phyloP scores from a whole-genome alignment of 2,888 invertebrate genomes.

The Dorcus hopei region DNA sequence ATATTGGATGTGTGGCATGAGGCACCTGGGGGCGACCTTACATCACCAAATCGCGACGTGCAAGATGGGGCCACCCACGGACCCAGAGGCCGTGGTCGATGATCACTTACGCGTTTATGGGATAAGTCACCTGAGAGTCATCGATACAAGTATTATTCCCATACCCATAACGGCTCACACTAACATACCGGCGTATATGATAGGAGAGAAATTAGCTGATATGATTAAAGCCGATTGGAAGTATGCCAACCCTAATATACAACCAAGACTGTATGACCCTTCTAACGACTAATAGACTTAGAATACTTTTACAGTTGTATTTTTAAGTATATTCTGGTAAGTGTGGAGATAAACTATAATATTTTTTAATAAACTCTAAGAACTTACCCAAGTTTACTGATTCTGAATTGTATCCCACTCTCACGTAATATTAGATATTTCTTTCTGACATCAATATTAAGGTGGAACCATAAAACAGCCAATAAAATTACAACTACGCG shows the following conservation, averaged over 20 bases:
- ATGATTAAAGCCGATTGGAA: conserved; percentile 51
- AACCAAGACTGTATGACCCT: background rate
- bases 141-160: conserved; percentile 58
- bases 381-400: background rate
- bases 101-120: conserved; percentile 54
- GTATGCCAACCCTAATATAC: conserved; percentile 20
- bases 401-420: no score
- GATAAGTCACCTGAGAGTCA: conserved; percentile 52
- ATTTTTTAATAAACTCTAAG: background rate
- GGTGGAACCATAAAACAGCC: no score
- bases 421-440: no score
- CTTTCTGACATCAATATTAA: no score
- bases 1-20: conserved; percentile 55
- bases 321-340: background rate
- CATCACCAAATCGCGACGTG: conserved; percentile 56
- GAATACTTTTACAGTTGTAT: background rate
- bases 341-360: background rate
- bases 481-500: no score
- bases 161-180: conserved; percentile 53
- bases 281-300: background rate
- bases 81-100: conserved; percentile 58
- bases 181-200: conserved; percentile 55
- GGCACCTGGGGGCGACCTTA: conserved; percentile 50
- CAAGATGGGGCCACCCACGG: conserved; percentile 55
- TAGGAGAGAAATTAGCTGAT: conserved; percentile 57